A percentile compares a stretch with the other conserved stretches of the same genome.
Conservation (phyloP, 2,888 invertebrate species). For the Bombyx huttoni region DNA sequence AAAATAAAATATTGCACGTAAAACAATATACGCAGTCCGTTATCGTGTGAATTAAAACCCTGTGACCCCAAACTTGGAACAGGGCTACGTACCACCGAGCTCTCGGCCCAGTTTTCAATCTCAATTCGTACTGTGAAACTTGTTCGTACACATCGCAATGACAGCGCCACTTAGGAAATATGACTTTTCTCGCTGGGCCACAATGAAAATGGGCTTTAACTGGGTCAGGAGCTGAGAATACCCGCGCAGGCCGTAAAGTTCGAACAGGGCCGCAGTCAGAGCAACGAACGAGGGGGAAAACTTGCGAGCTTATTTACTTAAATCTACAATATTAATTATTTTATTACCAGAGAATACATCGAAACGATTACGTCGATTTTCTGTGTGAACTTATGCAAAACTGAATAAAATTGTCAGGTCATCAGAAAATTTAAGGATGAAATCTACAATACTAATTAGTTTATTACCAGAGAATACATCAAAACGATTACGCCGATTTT, state of each 20-base stretch:
- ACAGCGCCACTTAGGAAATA: conserved; percentile 20
- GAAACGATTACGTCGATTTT: no score
- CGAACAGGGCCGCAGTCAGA: background rate
- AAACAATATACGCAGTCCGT: no score
- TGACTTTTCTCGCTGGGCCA: conserved; percentile 21
- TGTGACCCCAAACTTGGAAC: background rate
- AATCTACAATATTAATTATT: no score
- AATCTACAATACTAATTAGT: no score
- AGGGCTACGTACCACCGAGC: background rate
- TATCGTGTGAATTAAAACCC: background rate
- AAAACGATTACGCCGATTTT: no score
- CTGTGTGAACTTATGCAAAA: no score
- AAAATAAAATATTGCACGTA: no score
- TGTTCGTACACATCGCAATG: conserved; percentile 3
- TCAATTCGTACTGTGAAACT: background rate
- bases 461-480: no score
- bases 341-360: no score
- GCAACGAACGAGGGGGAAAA: background rate
- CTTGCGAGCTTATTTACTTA: background rate
- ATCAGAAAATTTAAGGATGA: no score
- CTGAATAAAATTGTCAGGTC: no score
- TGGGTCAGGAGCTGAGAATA: conserved; percentile 19
- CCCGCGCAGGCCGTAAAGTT: background rate
- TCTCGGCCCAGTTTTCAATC: background rate
- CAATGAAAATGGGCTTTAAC: conserved; percentile 14